Evolutionary conservation across 2,797 vertebrate genomes (phyloP), one percentile per base, ranked within the genome.

Genomic region (Gephyroberyx darwinii): DNA sequence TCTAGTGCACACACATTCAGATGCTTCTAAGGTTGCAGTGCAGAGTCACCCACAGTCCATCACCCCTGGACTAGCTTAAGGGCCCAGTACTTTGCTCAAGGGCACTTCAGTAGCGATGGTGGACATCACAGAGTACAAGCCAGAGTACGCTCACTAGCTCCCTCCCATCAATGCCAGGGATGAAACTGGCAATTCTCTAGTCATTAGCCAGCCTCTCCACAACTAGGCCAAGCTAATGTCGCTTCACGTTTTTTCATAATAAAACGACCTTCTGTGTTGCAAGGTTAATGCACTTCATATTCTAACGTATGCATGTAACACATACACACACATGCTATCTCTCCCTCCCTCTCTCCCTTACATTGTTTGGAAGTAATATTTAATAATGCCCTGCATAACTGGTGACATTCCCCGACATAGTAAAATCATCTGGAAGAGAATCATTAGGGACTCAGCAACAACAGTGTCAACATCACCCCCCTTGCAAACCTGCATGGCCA

Each of bases 401-500:
- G 13, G 41, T 39, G 37, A 14, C 12, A 3, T 43, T 43, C 12
- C 12, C 41, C 12, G 14, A 43, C 41, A 43, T 14, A 4, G 4
- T 43, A 43, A 43, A 43, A 43, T 41, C 10, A 41, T 12, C 6
- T 41, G 9, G 13, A 43, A 43, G 41, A 43, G 12, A 43, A 43
- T 14, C 12, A 43, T 43, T 3, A 43, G 12, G 41, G 41, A 43
- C 5, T 13, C 41, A 43, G 41, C 12, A 43, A 43, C 41, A 43
- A 20, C 20, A 45, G 17, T 52, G 60, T n/a, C 39, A 62, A 39
- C 26, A 60, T 58, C 19, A 51, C 7, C n/a, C 31, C 14, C 53
- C 12, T 8, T 65, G 20, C 57, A 71, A 82, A 53, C 31, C 8
- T 33, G 39, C 8, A 67, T 33, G 5, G 8, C n/a, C 7, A 54